Evolutionary conservation across 2,888 invertebrate species (phyloP), one percentile per base, ranked within the genome.

Genomic region (Odontocerum albicorne): DNA sequence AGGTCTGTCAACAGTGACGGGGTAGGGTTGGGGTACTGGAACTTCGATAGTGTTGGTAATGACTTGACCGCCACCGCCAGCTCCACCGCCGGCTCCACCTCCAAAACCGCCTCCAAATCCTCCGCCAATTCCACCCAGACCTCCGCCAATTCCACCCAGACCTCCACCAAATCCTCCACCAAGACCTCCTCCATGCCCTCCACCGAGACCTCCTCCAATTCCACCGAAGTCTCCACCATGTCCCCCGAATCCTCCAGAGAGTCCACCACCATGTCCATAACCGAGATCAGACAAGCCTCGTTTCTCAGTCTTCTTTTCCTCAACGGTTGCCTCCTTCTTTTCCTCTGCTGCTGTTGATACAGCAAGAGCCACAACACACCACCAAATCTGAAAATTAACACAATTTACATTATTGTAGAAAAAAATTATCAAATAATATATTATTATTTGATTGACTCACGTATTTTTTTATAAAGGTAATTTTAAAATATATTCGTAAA

Each of bases 11-110:
- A 78, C 76, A n/a, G 74, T 69, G 0, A 78, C 77, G 2, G 77
- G 76, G 56, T 77, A 78, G 1, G 77, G 77, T 1, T 77, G 75
- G 0, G 77, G 77, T 0, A 76, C 75, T 0, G 77, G 77, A 1
- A 74, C 70, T 35, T 75, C 75, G 32, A 76, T 69, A 59, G 77
- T 77, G 61, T 76, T 77, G 13, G 77, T 77, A 7, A 78, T 57
- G n/a, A 53, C 38, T n/a, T 43, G 47, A 12, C 39, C 42, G 8
- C 8, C 40, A 1, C 33, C 40, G 7, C 47, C 52, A 16, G 31
- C 57, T 20, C 31, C 51, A 4, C 31, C 27, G 7, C 22, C 21
- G 4, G 13, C 39, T 8, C 46, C 46, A 3, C 39, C 39, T 7
- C 33, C 46, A 10, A 8, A 31, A 31, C 54, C 54, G 31, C 13